Evolutionary conservation across 2,797 vertebrate species (phyloP).

Genomic region (Ptychadena robeensis): DNA sequence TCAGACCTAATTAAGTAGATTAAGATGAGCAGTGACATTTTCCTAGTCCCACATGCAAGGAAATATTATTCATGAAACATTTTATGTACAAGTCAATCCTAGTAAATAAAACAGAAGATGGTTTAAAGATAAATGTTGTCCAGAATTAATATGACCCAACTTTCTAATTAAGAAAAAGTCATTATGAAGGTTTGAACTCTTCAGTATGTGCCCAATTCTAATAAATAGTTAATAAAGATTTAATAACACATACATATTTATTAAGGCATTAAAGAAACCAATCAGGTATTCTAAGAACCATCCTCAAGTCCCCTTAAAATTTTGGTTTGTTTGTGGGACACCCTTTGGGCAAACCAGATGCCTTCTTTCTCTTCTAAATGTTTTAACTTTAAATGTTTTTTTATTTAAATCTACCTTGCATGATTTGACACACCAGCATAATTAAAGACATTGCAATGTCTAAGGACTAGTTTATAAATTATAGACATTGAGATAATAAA

Average conservation of each 20-base stretch:
- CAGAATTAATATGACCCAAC: neutral
- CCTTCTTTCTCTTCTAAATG: too few species aligned
- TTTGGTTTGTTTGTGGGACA: too few species aligned
- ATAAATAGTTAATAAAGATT: neutral
- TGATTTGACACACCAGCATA: too few species aligned
- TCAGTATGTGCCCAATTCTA: neutral
- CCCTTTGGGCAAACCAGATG: too few species aligned
- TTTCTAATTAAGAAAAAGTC: neutral
- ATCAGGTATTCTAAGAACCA: neutral
- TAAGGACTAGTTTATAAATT: too few species aligned
- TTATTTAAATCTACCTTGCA: too few species aligned
- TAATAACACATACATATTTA: neutral
- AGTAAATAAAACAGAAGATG: conserved; percentile 37
- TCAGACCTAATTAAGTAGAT: conserved; percentile 56
- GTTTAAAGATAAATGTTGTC: conserved; percentile 6
- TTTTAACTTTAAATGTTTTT: too few species aligned
- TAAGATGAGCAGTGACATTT: conserved; percentile 60
- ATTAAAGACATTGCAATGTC: too few species aligned
- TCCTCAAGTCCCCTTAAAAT: too few species aligned
- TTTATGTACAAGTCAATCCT: conserved; percentile 25
- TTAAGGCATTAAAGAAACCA: neutral
- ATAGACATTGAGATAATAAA: too few species aligned
- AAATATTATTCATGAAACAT: conserved; percentile 46
- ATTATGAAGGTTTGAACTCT: conserved; percentile 1
- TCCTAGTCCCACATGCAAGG: conserved; percentile 36